A percentile compares a stretch with the other conserved stretches of the same genome.
These are phyloP conservation scores for Gadus macrocephalus DNA, from an alignment of 2,113 vertebrate genomes.

Conservation along the genomic window DNA sequence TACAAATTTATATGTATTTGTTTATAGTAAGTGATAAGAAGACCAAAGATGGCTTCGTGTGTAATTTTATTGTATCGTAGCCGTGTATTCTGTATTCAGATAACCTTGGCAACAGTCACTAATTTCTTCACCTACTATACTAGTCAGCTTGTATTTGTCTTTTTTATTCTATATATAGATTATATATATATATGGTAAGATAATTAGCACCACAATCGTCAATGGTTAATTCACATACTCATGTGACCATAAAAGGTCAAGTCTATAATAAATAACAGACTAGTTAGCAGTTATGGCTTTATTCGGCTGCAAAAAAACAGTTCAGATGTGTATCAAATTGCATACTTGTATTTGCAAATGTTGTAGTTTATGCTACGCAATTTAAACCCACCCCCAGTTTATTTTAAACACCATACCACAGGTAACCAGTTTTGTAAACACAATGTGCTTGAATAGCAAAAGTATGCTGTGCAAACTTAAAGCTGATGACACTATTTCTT, in stretches of 20 bases:
- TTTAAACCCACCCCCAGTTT: background rate
- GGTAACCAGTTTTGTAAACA: slow-evolving; percentile 15
- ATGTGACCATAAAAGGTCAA: slow-evolving; percentile 58
- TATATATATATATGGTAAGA: slow-evolving; percentile 34
- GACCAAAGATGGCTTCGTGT: slow-evolving; percentile 77
- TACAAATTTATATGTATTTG: slow-evolving; percentile 74
- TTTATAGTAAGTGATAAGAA: slow-evolving; percentile 70
- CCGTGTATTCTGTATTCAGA: slow-evolving; percentile 60
- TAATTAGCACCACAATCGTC: slow-evolving; percentile 55
- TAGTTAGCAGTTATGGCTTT: slow-evolving; percentile 15
- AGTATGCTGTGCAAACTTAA: slow-evolving; percentile 6
- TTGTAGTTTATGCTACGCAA: background rate
- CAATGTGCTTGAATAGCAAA: background rate
- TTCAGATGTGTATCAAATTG: no score
- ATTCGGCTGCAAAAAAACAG: background rate
- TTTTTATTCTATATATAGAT: slow-evolving; percentile 61
- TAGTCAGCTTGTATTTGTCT: slow-evolving; percentile 57
- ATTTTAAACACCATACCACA: background rate
- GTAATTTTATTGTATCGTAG: slow-evolving; percentile 60
- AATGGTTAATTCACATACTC: slow-evolving; percentile 63
- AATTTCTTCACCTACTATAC: slow-evolving; percentile 60
- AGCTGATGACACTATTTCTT: background rate
- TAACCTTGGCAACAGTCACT: slow-evolving; percentile 61
- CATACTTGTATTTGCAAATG: background rate
- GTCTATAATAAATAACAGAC: slow-evolving; percentile 63